These are phyloP conservation scores for Martes martes DNA, from an alignment of 2,113 vertebrate species.

Conservation along the genomic window DNA sequence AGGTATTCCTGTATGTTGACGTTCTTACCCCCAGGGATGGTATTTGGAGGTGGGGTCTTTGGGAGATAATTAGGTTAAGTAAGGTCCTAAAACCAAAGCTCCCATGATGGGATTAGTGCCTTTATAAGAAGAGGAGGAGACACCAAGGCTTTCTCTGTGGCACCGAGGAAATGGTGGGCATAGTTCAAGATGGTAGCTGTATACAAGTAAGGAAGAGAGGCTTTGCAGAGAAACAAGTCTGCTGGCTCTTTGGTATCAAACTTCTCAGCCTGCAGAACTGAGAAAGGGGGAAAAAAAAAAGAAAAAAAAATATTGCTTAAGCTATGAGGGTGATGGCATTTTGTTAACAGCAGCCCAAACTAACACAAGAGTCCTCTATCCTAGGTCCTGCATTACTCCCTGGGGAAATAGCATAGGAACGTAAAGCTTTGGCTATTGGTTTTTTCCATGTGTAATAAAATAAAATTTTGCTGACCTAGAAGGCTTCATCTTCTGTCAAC, in stretches of 20 bases:
- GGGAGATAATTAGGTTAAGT: neutral
- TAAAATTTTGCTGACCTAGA: neutral
- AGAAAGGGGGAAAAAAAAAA: neutral
- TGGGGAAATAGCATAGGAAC: neutral
- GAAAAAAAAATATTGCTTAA: neutral
- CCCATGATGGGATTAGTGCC: too few species aligned
- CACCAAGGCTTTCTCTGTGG: neutral
- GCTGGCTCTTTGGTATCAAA: neutral
- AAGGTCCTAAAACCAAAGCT: neutral
- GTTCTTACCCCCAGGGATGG: neutral
- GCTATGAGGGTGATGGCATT: neutral
- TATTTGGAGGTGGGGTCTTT: neutral
- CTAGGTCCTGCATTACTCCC: accelerated
- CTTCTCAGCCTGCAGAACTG: neutral
- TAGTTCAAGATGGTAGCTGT: neutral
- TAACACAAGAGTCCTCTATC: neutral
- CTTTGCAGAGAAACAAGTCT: neutral
- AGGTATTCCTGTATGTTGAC: neutral
- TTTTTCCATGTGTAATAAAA: neutral
- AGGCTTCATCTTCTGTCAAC: neutral
- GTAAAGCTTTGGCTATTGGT: neutral
- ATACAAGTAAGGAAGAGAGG: neutral
- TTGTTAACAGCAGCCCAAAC: neutral
- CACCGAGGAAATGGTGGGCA: neutral
- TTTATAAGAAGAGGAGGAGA: neutral